phyloP scores from a whole-genome alignment of 2,888 invertebrate species.

The Miltochrista miniata region DNA sequence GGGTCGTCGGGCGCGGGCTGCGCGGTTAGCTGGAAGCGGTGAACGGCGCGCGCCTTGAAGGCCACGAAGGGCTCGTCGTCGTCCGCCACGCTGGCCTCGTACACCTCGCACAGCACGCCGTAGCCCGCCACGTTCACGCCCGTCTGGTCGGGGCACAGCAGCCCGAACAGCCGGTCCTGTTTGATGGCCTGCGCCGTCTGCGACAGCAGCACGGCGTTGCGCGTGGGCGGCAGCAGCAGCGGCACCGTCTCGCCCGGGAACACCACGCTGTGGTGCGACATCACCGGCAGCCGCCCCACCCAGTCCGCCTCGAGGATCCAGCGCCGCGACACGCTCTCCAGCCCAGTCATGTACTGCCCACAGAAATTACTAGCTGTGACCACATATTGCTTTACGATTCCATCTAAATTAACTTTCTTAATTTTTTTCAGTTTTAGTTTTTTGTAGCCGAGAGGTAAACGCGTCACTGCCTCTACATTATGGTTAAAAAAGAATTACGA shows the following conservation, averaged over 20 bases:
- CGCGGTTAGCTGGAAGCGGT: slow-evolving; percentile 58
- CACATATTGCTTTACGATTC: too few relatives aligned
- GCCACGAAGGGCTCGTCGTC: slow-evolving; percentile 24
- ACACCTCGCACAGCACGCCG: slow-evolving; percentile 76
- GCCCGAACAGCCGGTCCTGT: slow-evolving; percentile 64
- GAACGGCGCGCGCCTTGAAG: slow-evolving; percentile 70
- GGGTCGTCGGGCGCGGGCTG: slow-evolving; percentile 40
- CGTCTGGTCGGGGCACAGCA: slow-evolving; percentile 68
- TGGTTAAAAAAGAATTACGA: too few relatives aligned
- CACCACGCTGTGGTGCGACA: slow-evolving; percentile 64
- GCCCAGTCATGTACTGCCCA: slow-evolving; percentile 68
- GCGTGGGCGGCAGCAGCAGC: slow-evolving; percentile 58
- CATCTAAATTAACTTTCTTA: too few relatives aligned
- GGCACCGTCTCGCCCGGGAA: slow-evolving; percentile 80
- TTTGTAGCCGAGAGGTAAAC: too few relatives aligned
- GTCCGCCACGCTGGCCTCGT: slow-evolving; percentile 51
- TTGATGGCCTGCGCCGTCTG: slow-evolving; percentile 43
- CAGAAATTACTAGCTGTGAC: too few relatives aligned
- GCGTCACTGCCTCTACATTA: too few relatives aligned
- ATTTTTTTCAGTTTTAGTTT: too few relatives aligned
- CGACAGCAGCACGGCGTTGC: slow-evolving; percentile 47
- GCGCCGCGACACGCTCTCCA: slow-evolving; percentile 58
- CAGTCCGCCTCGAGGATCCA: slow-evolving; percentile 70
- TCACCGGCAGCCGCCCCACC: slow-evolving; percentile 60
- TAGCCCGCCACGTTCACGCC: slow-evolving; percentile 59